Percentiles rank a stretch among this genome's conserved stretches.
phyloP scores from a whole-genome alignment of 2,888 invertebrate genomes.

The Drosophila kuntzei region DNA sequence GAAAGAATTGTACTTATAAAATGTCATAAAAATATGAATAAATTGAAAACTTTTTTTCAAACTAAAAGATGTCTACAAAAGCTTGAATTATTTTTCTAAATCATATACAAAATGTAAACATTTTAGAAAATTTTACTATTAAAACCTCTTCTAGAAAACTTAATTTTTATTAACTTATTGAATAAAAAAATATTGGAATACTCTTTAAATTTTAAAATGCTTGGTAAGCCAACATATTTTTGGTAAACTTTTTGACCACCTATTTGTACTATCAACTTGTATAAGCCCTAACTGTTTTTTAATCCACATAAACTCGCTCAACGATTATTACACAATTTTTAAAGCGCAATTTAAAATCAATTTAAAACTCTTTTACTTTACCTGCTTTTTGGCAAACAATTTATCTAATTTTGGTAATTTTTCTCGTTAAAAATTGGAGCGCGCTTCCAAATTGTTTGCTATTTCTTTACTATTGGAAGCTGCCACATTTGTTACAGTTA shows the following conservation, averaged over 20 bases:
- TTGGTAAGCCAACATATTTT: no score
- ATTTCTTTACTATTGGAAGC: constrained; percentile 53
- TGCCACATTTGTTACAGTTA: constrained; percentile 58
- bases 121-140: no score
- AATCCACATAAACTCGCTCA: constrained; percentile 2
- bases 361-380: constrained; percentile 60
- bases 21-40: background rate
- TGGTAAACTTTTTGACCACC: no score
- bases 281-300: background rate
- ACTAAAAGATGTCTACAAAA: no score
- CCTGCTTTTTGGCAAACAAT: constrained; percentile 40
- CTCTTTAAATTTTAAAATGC: no score
- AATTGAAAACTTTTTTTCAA: background rate
- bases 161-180: no score
- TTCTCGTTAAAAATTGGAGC: constrained; percentile 60
- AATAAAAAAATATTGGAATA: no score
- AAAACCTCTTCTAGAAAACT: no score
- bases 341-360: constrained; percentile 64
- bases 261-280: background rate
- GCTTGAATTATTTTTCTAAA: no score
- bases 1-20: background rate
- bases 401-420: constrained; percentile 69
- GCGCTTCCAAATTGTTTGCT: constrained; percentile 49
- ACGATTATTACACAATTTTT: constrained; percentile 53
- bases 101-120: no score